phyloP scores from a whole-genome alignment of 2,113 vertebrate genomes.

The Numida meleagris region DNA sequence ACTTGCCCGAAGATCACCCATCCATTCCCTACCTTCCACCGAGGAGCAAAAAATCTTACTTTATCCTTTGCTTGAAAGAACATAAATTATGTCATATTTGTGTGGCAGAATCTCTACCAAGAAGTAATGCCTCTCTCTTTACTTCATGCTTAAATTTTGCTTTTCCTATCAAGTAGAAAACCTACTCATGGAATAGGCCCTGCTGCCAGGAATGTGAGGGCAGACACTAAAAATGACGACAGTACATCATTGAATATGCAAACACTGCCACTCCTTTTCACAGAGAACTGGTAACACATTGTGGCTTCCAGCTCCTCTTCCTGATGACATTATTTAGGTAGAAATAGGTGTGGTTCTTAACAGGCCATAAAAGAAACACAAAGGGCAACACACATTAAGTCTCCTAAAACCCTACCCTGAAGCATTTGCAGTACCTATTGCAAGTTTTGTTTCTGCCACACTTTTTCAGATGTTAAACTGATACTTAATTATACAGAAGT shows the following conservation, averaged over 20 bases:
- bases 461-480: background rate
- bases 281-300: background rate
- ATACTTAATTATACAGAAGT: background rate
- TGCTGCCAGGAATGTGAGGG: accelerated
- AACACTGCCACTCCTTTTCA: background rate
- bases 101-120: background rate
- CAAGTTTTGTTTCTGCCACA: background rate
- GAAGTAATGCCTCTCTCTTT: background rate
- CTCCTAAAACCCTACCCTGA: background rate
- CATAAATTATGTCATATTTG: background rate
- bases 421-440: background rate
- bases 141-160: background rate
- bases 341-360: background rate
- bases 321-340: background rate
- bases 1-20: background rate
- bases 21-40: background rate
- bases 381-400: background rate
- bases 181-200: background rate
- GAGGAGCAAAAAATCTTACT: background rate
- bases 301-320: background rate
- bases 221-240: background rate
- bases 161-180: background rate
- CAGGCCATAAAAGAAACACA: background rate
- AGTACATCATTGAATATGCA: conserved; percentile 2
- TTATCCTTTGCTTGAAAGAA: background rate